Conservation (phyloP, 2,113 vertebrate genomes). For the Furnarius figulus region DNA sequence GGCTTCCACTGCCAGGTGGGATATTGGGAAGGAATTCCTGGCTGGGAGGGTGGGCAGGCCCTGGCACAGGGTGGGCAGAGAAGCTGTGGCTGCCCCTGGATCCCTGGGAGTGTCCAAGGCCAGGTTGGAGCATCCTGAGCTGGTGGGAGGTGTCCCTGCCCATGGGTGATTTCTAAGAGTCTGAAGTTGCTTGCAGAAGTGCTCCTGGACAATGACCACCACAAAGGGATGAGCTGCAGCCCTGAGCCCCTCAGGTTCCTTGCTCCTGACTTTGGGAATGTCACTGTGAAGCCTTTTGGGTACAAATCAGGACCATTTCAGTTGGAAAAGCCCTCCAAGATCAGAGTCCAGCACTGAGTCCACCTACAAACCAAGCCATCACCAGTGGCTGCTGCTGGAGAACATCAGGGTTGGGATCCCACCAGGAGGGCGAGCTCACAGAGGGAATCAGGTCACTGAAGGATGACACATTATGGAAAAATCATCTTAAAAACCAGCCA, state of each 20-base stretch:
- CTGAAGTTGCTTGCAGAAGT: neutral
- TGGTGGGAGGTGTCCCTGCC: neutral
- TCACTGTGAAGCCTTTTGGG: neutral
- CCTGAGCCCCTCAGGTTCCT: neutral
- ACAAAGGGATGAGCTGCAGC: too few species aligned
- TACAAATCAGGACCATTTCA: neutral
- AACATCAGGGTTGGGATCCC: neutral
- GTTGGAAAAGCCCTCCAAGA: neutral
- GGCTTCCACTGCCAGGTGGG: neutral
- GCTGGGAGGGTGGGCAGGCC: neutral
- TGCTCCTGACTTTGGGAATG: neutral
- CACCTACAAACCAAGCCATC: neutral
- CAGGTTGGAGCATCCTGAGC: neutral
- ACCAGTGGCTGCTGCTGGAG: neutral
- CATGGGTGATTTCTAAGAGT: neutral
- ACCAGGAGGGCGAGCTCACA: neutral
- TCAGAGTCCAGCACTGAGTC: neutral
- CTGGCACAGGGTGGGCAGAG: too few species aligned
- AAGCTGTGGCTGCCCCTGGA: too few species aligned
- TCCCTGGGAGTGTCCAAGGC: neutral
- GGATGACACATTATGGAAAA: neutral
- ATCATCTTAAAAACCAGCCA: neutral
- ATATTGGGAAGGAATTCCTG: accelerated
- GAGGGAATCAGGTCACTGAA: neutral
- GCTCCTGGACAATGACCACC: neutral